Evolutionary conservation across 2,113 vertebrate genomes (phyloP).

Genomic region (Regulus satrapa): DNA sequence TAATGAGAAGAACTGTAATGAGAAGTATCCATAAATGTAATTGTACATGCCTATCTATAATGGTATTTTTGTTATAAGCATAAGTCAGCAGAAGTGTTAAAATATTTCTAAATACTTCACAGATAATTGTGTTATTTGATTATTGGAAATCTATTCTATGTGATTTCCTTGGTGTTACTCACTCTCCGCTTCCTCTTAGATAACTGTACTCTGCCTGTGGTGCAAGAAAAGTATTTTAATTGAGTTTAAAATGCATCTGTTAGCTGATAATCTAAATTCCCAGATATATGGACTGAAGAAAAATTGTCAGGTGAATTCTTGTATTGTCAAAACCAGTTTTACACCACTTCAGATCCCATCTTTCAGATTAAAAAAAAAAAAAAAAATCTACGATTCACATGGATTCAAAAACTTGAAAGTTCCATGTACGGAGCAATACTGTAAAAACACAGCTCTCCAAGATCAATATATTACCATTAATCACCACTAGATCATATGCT

Average conservation of each 20-base stretch:
- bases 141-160: background rate
- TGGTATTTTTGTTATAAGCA: background rate
- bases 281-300: background rate
- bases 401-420: background rate
- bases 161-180: background rate
- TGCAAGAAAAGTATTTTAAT: background rate
- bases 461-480: background rate
- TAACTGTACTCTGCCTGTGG: background rate
- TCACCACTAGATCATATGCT: background rate
- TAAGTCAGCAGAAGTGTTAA: background rate
- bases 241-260: background rate
- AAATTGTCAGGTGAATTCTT: background rate
- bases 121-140: background rate
- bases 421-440: background rate
- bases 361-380: background rate
- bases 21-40: background rate
- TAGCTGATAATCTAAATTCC: background rate
- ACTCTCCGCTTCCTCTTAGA: background rate
- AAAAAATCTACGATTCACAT: background rate
- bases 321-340: background rate
- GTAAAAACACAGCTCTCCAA: background rate
- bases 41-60: background rate
- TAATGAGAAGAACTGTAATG: too few relatives aligned
- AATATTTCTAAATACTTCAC: background rate
- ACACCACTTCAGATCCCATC: background rate